A percentile compares a stretch with the other conserved stretches of the same genome.
These are phyloP conservation scores for Drosophila pruinosa DNA, from an alignment of 1,140 invertebrate species.

Conservation along the genomic window DNA sequence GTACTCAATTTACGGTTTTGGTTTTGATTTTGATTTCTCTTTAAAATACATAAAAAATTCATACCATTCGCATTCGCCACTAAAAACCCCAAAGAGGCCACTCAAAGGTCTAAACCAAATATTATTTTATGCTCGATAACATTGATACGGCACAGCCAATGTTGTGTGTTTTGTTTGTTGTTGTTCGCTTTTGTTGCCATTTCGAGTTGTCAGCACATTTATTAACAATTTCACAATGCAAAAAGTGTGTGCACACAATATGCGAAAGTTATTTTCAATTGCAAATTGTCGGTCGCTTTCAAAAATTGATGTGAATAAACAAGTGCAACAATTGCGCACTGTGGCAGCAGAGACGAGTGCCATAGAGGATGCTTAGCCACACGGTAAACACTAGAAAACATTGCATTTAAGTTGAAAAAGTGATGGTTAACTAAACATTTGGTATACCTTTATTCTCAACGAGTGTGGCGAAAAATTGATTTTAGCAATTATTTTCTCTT, in stretches of 20 bases:
- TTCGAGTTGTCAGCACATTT: slow-evolving; percentile 15
- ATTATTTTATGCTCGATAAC: slow-evolving; percentile 44
- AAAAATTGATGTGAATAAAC: slow-evolving; percentile 18
- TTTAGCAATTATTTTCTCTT: background rate
- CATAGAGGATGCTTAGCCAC: background rate
- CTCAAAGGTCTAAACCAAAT: slow-evolving; percentile 25
- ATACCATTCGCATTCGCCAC: slow-evolving; percentile 48
- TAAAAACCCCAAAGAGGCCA: slow-evolving; percentile 27
- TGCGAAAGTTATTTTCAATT: slow-evolving; percentile 24
- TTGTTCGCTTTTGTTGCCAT: slow-evolving; percentile 17
- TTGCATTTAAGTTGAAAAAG: background rate
- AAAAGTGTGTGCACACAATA: slow-evolving; percentile 3
- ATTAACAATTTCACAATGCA: slow-evolving; percentile 8
- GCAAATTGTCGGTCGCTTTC: slow-evolving; percentile 8
- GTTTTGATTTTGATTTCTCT: slow-evolving; percentile 57
- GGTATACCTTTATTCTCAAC: background rate
- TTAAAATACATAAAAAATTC: slow-evolving; percentile 56
- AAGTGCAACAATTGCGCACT: background rate
- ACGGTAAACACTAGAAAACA: background rate
- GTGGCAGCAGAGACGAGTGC: background rate
- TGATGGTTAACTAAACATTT: slow-evolving; percentile 3
- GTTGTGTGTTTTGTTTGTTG: background rate
- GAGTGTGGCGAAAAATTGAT: background rate
- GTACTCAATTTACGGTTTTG: slow-evolving; percentile 17
- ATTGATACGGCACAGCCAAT: slow-evolving; percentile 17